phyloP scores from a whole-genome alignment of 2,797 vertebrate species.

The Enteromius viviparus region DNA sequence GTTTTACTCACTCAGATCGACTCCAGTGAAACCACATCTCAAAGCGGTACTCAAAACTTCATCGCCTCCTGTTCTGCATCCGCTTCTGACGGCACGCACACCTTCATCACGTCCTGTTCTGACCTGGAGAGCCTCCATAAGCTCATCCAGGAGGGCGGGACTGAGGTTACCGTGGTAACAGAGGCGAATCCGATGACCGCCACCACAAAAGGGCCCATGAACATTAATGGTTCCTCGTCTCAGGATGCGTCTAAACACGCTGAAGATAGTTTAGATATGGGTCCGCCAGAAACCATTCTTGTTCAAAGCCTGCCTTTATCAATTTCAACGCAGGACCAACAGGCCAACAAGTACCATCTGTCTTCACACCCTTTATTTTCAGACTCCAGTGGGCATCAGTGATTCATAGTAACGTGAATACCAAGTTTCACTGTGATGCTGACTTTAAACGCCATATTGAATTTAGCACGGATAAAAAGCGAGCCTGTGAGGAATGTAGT shows the following conservation, averaged over 20 bases:
- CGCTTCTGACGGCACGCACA: constrained; percentile 69
- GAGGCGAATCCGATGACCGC: constrained; percentile 76
- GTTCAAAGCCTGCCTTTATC: constrained; percentile 76
- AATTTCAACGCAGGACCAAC: constrained; percentile 66
- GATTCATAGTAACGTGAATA: constrained; percentile 55
- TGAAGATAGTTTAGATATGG: constrained; percentile 67
- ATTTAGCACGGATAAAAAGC: background rate
- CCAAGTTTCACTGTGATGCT: background rate
- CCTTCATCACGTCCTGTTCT: constrained; percentile 88
- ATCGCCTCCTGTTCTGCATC: constrained; percentile 82
- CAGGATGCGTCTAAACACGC: constrained; percentile 72
- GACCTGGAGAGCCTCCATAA: constrained; percentile 93
- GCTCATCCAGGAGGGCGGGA: constrained; percentile 88
- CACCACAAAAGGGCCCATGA: constrained; percentile 65
- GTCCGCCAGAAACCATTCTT: constrained; percentile 69
- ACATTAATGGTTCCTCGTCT: constrained; percentile 68
- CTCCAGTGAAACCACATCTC: constrained; percentile 62
- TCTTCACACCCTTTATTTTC: constrained; percentile 72
- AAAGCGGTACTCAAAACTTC: constrained; percentile 63
- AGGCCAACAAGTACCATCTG: constrained; percentile 65
- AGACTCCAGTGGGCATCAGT: constrained; percentile 68
- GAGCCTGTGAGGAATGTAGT: background rate
- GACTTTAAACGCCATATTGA: background rate
- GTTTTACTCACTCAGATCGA: constrained; percentile 81
- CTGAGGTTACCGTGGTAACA: constrained; percentile 90